phyloP scores from a whole-genome alignment of 1,140 invertebrate species.

The Eulimnadia texana region DNA sequence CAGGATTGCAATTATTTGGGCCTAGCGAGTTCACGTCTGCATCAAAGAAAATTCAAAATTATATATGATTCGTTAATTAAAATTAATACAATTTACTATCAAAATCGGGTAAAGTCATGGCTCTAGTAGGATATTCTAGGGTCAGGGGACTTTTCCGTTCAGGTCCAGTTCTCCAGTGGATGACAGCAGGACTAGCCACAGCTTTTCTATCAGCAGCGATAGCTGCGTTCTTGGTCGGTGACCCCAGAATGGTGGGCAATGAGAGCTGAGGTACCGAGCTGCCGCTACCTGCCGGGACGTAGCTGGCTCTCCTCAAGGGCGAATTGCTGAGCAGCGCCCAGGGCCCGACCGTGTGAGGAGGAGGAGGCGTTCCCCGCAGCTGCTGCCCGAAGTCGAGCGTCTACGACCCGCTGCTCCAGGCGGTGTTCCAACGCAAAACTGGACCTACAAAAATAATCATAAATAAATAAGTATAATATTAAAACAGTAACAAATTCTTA shows the following conservation, averaged over 20 bases:
- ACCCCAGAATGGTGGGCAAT: slow-evolving; percentile 11
- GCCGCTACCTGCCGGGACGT: not conserved
- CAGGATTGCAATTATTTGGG: not conserved
- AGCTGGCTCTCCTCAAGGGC: slow-evolving; percentile 7
- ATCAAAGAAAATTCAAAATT: too few relatives aligned
- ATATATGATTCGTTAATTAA: too few relatives aligned
- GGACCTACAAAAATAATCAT: slow-evolving; percentile 39
- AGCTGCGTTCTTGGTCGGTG: not conserved
- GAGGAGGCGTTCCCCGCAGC: slow-evolving; percentile 57
- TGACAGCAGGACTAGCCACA: slow-evolving; percentile 11
- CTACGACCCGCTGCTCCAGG: slow-evolving; percentile 43
- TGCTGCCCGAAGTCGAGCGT: slow-evolving; percentile 46
- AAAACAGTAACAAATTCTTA: too few relatives aligned
- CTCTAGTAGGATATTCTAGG: slow-evolving; percentile 47
- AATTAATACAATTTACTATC: too few relatives aligned
- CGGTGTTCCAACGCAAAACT: slow-evolving; percentile 80
- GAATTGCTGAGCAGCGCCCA: slow-evolving; percentile 17
- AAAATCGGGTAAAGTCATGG: slow-evolving; percentile 60
- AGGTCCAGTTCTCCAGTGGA: slow-evolving; percentile 12
- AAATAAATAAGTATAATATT: too few relatives aligned
- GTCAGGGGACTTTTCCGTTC: slow-evolving; percentile 3
- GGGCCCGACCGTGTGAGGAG: slow-evolving; percentile 33
- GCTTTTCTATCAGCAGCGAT: slow-evolving; percentile 6
- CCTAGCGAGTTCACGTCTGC: not conserved
- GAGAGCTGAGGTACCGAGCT: slow-evolving; percentile 9